Evolutionary conservation across 2,797 vertebrate genomes (phyloP).

Genomic region (Sebastes oblongus): DNA sequence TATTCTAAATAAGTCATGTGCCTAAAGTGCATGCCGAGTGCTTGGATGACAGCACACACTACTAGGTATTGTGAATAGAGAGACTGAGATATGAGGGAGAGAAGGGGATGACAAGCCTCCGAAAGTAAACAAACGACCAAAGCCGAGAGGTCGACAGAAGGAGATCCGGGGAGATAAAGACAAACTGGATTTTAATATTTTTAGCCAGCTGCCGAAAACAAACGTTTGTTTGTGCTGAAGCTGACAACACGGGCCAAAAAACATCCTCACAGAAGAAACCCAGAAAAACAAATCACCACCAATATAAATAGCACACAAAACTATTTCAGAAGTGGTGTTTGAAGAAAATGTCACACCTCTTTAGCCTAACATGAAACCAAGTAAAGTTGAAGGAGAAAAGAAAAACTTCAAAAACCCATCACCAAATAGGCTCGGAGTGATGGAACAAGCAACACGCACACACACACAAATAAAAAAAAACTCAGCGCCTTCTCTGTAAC

Average conservation of each 20-base stretch:
- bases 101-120: background rate
- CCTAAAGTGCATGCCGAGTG: slow-evolving; percentile 19
- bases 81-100: slow-evolving; percentile 8
- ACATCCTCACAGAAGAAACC: background rate
- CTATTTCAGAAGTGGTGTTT: slow-evolving; percentile 3
- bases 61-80: background rate
- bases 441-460: slow-evolving; percentile 30
- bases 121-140: slow-evolving; percentile 15
- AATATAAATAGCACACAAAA: slow-evolving; percentile 27
- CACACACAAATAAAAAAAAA: slow-evolving; percentile 8
- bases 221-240: slow-evolving; percentile 32
- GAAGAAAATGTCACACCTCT: slow-evolving; percentile 17
- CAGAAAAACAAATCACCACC: slow-evolving; percentile 20
- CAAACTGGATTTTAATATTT: slow-evolving; percentile 30
- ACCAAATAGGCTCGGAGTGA: slow-evolving; percentile 34
- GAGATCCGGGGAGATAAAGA: background rate
- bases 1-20: slow-evolving; percentile 39
- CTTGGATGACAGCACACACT: slow-evolving; percentile 4
- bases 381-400: background rate
- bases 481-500: slow-evolving; percentile 49
- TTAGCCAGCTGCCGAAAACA: slow-evolving; percentile 16
- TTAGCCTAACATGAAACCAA: slow-evolving; percentile 26
- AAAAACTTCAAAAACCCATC: slow-evolving; percentile 37
- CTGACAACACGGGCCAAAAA: slow-evolving; percentile 10
- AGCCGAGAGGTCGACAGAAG: slow-evolving; percentile 4